Conservation (phyloP, 2,888 invertebrate species). For the Diarsia brunnea region DNA sequence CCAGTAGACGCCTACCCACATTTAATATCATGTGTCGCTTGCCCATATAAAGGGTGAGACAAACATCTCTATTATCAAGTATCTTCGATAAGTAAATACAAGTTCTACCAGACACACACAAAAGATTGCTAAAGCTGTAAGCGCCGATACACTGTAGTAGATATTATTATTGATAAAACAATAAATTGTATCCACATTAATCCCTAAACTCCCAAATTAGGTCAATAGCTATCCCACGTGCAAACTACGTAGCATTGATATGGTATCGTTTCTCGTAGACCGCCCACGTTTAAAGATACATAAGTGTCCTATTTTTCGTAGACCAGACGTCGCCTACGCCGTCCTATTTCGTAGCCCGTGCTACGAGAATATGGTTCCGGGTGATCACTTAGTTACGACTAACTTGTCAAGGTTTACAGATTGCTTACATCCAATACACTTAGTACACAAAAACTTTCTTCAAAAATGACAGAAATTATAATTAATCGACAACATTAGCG, state of each 20-base stretch:
- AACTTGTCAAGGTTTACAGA: background rate
- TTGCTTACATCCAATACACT: background rate
- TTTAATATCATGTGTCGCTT: background rate
- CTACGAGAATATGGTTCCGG: conserved; percentile 24
- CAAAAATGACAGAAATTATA: conserved; percentile 31
- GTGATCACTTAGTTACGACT: conserved; percentile 2
- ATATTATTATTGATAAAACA: conserved; percentile 7
- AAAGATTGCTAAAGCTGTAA: background rate
- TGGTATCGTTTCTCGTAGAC: conserved; percentile 37
- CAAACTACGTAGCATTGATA: conserved; percentile 1
- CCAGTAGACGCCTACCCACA: conserved; percentile 35
- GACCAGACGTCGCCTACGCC: conserved; percentile 42
- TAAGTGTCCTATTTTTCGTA: conserved; percentile 45
- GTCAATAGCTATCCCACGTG: conserved; percentile 5
- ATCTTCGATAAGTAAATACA: background rate
- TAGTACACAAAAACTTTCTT: conserved; percentile 27
- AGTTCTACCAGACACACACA: background rate
- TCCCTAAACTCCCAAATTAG: conserved; percentile 10
- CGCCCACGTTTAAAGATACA: conserved; percentile 37
- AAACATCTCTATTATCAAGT: conserved; percentile 1
- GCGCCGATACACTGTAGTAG: background rate
- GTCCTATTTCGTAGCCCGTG: conserved; percentile 41
- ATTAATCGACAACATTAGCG: conserved; percentile 50
- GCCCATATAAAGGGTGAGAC: conserved; percentile 8
- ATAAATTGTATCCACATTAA: conserved; percentile 4